Conservation (phyloP, 2,797 vertebrate genomes). For the Anisognathus igniventris region DNA sequence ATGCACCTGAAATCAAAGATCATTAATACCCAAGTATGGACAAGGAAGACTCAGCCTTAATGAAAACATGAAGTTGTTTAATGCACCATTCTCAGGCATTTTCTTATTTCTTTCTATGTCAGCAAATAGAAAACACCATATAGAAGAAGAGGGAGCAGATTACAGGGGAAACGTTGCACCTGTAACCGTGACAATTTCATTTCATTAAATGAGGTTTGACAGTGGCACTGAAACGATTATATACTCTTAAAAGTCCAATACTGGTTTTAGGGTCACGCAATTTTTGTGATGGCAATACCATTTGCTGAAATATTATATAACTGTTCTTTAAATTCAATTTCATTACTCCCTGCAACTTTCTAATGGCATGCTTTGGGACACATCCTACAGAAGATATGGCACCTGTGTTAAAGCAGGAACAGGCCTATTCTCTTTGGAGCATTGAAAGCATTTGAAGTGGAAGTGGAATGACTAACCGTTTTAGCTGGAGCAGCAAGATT, state of each 20-base stretch:
- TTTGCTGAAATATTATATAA: not conserved
- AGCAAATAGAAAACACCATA: not conserved
- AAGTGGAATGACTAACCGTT: slow-evolving; percentile 86
- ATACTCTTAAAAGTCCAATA: not conserved
- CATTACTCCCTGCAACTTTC: not conserved
- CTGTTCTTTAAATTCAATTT: not conserved
- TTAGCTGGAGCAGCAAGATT: slow-evolving; percentile 92
- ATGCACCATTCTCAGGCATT: not conserved
- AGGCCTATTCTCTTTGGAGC: not conserved
- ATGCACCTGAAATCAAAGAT: not conserved
- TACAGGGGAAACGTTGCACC: not conserved
- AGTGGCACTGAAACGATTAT: not conserved
- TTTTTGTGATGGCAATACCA: not conserved
- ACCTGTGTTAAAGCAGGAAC: not conserved
- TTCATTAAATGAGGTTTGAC: not conserved
- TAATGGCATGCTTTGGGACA: not conserved
- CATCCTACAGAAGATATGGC: not conserved
- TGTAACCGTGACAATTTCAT: accelerated
- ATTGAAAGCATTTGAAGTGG: not conserved
- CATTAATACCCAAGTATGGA: not conserved
- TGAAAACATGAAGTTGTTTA: not conserved
- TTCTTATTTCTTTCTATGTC: not conserved
- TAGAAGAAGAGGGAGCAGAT: not conserved
- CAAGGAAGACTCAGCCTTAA: not conserved
- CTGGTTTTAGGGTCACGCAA: not conserved